phyloP scores from a whole-genome alignment of 35 echinoderm and acorn worm species.

The Ophioderma brevispina region DNA sequence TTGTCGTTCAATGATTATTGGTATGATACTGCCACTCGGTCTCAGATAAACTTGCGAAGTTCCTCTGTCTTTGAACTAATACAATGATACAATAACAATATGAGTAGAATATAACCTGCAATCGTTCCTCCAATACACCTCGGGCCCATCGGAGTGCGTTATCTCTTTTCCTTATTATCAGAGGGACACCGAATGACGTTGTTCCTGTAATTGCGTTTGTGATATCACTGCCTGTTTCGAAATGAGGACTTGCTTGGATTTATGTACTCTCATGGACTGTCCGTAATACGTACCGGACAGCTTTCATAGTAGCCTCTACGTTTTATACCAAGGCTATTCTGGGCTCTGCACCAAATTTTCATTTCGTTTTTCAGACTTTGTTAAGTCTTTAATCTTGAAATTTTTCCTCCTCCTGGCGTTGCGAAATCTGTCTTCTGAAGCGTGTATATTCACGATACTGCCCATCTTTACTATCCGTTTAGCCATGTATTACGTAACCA shows the following conservation, averaged over 20 bases:
- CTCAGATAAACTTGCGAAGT: too few relatives aligned
- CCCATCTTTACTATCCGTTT: background rate
- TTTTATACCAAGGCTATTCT: background rate
- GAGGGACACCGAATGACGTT: too few relatives aligned
- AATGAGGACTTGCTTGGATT: too few relatives aligned
- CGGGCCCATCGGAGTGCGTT: too few relatives aligned
- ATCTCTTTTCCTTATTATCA: too few relatives aligned
- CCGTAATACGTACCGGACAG: background rate
- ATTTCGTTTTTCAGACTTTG: background rate
- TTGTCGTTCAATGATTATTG: background rate
- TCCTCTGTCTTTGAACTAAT: background rate
- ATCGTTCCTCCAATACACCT: background rate
- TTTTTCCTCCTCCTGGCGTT: background rate
- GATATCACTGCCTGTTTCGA: too few relatives aligned
- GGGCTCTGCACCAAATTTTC: background rate
- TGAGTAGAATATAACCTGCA: background rate
- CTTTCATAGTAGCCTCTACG: background rate
- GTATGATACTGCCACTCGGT: background rate
- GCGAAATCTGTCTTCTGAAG: background rate
- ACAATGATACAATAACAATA: background rate
- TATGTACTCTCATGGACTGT: too few relatives aligned
- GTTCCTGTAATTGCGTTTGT: background rate
- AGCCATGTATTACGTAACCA: background rate
- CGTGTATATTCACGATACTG: background rate
- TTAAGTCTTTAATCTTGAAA: background rate